A percentile compares a stretch with the other conserved stretches of the same genome.
Evolutionary conservation across 2,113 vertebrate genomes (phyloP).

Genomic region (Rhombomys opimus): DNA sequence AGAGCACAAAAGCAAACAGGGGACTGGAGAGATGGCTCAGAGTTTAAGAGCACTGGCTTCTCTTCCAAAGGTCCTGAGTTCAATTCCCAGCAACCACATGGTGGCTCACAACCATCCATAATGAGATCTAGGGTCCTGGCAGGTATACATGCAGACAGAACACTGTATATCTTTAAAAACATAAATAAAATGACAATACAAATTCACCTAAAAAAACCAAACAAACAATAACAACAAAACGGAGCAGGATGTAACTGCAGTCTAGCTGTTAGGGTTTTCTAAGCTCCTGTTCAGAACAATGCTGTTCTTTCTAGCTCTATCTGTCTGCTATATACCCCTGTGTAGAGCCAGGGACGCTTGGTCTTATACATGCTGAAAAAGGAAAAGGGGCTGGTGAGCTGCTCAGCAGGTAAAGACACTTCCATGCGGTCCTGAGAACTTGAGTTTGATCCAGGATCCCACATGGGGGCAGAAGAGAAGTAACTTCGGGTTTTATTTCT

Average conservation of each 20-base stretch:
- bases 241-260: neutral
- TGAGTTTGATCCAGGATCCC: neutral
- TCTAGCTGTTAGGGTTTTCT: neutral
- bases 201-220: neutral
- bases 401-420: neutral
- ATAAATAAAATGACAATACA: too few relatives aligned
- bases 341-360: neutral
- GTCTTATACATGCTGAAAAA: neutral
- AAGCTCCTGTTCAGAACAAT: neutral
- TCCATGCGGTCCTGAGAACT: too few relatives aligned
- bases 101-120: too few relatives aligned
- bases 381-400: too few relatives aligned
- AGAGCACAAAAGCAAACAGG: too few relatives aligned
- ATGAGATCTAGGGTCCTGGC: too few relatives aligned
- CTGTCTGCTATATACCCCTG: neutral
- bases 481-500: neutral
- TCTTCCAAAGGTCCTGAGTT: too few relatives aligned
- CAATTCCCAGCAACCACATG: too few relatives aligned
- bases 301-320: neutral
- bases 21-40: too few relatives aligned
- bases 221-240: neutral
- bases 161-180: too few relatives aligned
- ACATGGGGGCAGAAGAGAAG: neutral
- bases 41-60: too few relatives aligned
- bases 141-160: too few relatives aligned